These are phyloP conservation scores for Procavia capensis DNA, from an alignment of 2,113 vertebrate species.

Conservation along the genomic window DNA sequence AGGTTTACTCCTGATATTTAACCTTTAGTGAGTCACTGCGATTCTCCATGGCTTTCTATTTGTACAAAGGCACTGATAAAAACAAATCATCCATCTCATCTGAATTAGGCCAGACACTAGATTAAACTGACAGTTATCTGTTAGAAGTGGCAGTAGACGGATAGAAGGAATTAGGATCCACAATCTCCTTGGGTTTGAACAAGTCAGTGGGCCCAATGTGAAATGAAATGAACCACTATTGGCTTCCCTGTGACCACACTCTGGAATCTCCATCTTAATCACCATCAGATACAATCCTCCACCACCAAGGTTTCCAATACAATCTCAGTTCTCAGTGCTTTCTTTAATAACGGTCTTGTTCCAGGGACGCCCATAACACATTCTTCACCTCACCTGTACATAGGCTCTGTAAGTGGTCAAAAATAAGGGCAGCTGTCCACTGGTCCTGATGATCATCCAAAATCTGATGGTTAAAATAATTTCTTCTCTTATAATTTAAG, in stretches of 20 bases:
- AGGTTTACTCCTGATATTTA: background rate
- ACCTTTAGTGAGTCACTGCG: background rate
- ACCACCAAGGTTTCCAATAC: too few species aligned
- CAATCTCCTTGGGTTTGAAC: background rate
- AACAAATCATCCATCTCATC: background rate
- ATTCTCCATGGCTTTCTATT: background rate
- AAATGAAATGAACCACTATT: background rate
- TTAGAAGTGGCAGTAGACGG: background rate
- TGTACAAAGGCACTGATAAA: background rate
- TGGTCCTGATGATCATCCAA: background rate
- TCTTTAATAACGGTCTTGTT: background rate
- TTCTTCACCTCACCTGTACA: background rate
- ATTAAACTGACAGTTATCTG: conserved; percentile 45
- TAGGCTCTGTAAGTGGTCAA: background rate
- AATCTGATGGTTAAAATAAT: background rate
- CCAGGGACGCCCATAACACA: background rate
- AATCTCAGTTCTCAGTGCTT: too few species aligned
- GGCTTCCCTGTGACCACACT: background rate
- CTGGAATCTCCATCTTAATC: background rate
- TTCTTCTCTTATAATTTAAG: background rate
- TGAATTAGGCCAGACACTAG: conserved; percentile 40
- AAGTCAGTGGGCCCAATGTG: background rate
- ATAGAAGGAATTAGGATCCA: background rate
- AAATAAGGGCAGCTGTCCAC: background rate
- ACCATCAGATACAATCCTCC: background rate